Evolutionary conservation across 1,140 invertebrate genomes (phyloP), one percentile per base, ranked within the genome.

Genomic region (Pseudomyrmex sp.): DNA sequence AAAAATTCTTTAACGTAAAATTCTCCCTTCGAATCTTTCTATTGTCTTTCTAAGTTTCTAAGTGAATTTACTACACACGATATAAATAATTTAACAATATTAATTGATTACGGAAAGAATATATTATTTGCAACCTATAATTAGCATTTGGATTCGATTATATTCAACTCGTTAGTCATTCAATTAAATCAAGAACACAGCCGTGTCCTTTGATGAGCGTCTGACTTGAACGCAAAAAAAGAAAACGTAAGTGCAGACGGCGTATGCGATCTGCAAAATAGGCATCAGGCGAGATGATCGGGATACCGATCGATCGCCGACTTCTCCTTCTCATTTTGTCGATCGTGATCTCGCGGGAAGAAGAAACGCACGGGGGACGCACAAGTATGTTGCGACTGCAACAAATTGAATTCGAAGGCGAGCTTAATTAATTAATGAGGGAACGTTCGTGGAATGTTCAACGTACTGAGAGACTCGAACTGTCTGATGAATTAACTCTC

Each of bases 351-450:
- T 50, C 15, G 54, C 18, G 73, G 68, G 10, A 80, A 84, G 77
- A 79, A 79, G 69, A 86, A 86, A 84, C 44, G 66, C 10, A 54
- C 44, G 13, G 13, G 20, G 10, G 10, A 77, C 20, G 65, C 23
- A n/a, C 44, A 79, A 79, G 44, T 56, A 69, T 70, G 52, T 56
- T 70, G 52, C 52, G 54, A 18, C 54, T 20, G 52, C 50, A 20
- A 50, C 58, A 68, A 74, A 50, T 82, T n/a, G 70, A 48, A 72
- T 77, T 79, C 62, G 65, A 88, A 83, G 68, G 74, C 77, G 74
- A 85, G 26, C 61, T 86, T 88, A 88, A 88, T 89, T 89, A 89
- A 89, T 88, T 88, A 89, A 89, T 84, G 84, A 88, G 84, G 61
- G 80, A 82, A 89, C 74, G 80, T 76, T 88, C 62, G 35, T 69